Evolutionary conservation across 2,888 invertebrate genomes (phyloP).

Genomic region (Eupsilia transversa): DNA sequence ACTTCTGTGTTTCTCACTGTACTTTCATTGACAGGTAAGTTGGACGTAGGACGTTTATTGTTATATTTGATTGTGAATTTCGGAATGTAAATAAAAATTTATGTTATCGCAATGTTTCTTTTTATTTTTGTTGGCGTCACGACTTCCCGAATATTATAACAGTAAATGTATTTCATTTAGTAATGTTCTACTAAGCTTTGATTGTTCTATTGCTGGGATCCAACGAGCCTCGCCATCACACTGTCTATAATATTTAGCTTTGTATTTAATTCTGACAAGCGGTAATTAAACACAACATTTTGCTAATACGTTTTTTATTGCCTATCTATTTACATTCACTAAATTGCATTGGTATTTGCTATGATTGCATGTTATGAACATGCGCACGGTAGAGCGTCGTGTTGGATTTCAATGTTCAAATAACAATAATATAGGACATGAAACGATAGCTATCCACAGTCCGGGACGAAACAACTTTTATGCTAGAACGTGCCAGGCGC

Average conservation of each 20-base stretch:
- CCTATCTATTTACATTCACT: constrained; percentile 64
- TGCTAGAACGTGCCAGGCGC: no score
- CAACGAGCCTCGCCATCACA: constrained; percentile 61
- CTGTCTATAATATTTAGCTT: constrained; percentile 62
- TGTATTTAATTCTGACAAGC: constrained; percentile 63
- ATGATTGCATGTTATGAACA: background rate
- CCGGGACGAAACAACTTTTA: no score
- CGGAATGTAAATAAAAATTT: constrained; percentile 90
- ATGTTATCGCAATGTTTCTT: constrained; percentile 85
- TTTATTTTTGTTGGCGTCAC: constrained; percentile 70
- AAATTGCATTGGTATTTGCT: no score
- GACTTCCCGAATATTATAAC: constrained; percentile 49
- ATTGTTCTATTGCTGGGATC: constrained; percentile 67
- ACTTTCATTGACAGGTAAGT: constrained; percentile 80
- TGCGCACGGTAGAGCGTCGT: background rate
- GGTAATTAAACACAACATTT: constrained; percentile 63
- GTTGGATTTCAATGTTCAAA: background rate
- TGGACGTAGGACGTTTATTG: constrained; percentile 80
- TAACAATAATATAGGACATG: background rate
- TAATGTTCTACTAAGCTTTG: constrained; percentile 58
- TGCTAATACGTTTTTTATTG: constrained; percentile 72
- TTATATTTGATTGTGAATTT: constrained; percentile 89
- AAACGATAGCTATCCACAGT: background rate
- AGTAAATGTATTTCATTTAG: constrained; percentile 57
- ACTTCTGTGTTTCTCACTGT: constrained; percentile 76